These are phyloP conservation scores for Buceros bicornis DNA, from an alignment of 2,797 vertebrate species.

Conservation along the genomic window DNA sequence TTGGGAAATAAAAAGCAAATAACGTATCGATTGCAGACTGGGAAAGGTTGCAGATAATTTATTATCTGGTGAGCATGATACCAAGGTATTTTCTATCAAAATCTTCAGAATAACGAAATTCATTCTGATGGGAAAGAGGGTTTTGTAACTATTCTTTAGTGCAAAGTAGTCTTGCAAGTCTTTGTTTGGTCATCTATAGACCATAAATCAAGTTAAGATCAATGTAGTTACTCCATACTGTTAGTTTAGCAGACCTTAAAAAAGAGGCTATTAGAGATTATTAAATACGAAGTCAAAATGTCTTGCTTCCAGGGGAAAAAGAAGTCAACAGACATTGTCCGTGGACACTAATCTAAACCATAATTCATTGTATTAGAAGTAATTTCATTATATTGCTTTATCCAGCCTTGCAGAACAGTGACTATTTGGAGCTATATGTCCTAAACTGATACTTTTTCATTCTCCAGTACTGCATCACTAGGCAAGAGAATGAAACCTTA, in stretches of 20 bases:
- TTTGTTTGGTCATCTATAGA: conserved; percentile 52
- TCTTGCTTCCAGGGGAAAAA: neutral
- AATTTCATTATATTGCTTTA: conserved; percentile 19
- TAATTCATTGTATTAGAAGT: neutral
- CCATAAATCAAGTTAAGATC: conserved; percentile 62
- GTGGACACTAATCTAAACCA: conserved; percentile 6
- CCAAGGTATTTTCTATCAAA: neutral
- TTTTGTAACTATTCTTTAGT: conserved; percentile 45
- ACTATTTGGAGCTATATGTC: neutral
- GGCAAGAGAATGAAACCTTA: conserved; percentile 36
- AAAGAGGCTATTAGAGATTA: conserved; percentile 18
- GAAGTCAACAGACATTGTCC: neutral
- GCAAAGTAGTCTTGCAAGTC: conserved; percentile 35
- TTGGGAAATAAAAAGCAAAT: conserved; percentile 68
- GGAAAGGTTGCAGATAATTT: conserved; percentile 68
- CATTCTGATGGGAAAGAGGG: conserved; percentile 12
- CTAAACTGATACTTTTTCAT: conserved; percentile 16
- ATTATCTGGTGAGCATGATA: conserved; percentile 55
- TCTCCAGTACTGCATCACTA: neutral
- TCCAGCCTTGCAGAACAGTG: conserved; percentile 11
- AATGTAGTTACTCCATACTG: conserved; percentile 11
- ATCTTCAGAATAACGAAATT: conserved; percentile 34
- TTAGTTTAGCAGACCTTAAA: conserved; percentile 49
- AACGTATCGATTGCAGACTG: conserved; percentile 69
- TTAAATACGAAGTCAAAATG: conserved; percentile 34